phyloP scores from a whole-genome alignment of 2,888 invertebrate genomes.

The Phyllotreta striolata region DNA sequence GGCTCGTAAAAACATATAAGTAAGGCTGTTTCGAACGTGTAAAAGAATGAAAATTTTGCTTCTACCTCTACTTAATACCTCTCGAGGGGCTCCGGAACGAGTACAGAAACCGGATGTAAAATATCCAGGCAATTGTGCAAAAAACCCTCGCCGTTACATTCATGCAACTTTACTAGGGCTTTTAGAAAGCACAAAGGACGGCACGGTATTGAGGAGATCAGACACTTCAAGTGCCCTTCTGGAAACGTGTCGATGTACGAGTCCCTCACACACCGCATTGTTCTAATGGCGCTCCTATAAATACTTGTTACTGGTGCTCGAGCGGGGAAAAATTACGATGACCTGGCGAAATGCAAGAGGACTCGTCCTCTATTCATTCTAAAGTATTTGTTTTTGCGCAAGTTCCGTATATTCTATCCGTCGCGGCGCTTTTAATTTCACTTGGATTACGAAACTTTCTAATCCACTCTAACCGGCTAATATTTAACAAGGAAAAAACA shows the following conservation, averaged over 20 bases:
- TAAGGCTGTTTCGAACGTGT: slow-evolving; percentile 16
- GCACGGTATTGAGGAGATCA: slow-evolving; percentile 44
- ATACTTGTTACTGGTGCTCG: slow-evolving; percentile 48
- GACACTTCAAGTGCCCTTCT: slow-evolving; percentile 41
- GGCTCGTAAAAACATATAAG: slow-evolving; percentile 10
- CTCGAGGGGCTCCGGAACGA: slow-evolving; percentile 22
- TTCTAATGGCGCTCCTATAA: slow-evolving; percentile 47
- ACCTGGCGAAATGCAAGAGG: slow-evolving; percentile 33
- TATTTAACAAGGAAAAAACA: too few species aligned
- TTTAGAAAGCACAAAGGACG: slow-evolving; percentile 44
- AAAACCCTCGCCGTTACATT: slow-evolving; percentile 44
- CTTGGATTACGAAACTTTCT: too few species aligned
- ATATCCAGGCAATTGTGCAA: slow-evolving; percentile 46
- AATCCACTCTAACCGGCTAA: too few species aligned
- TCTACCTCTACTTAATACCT: slow-evolving; percentile 16
- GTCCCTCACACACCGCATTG: slow-evolving; percentile 42
- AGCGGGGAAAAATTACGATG: slow-evolving; percentile 37
- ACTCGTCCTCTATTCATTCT: slow-evolving; percentile 22
- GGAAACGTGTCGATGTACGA: slow-evolving; percentile 44
- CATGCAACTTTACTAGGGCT: slow-evolving; percentile 44
- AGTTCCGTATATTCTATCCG: too few species aligned
- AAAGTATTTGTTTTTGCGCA: too few species aligned
- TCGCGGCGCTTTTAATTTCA: too few species aligned
- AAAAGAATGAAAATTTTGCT: slow-evolving; percentile 19
- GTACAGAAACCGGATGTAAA: slow-evolving; percentile 45